Evolutionary conservation across 2,888 invertebrate genomes (phyloP).

Genomic region (Stratiomys singularior): DNA sequence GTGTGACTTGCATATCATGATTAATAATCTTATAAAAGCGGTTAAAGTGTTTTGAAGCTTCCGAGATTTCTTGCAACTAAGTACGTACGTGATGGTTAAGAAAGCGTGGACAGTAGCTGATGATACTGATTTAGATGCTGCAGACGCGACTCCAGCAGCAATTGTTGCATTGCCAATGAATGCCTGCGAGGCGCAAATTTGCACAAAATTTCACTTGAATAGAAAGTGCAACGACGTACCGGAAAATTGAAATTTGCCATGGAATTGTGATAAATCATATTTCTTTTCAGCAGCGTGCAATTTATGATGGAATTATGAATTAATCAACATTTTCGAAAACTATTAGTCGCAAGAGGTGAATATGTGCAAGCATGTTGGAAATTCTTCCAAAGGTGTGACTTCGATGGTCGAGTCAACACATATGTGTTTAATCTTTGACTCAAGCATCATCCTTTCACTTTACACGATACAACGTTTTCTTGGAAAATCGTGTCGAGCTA

Average conservation of each 20-base stretch:
- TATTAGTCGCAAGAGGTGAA: not conserved
- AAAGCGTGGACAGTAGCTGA: constrained; percentile 6
- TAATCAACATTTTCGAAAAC: constrained; percentile 5
- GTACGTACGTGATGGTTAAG: not conserved
- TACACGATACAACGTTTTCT: not conserved
- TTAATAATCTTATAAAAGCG: constrained; percentile 23
- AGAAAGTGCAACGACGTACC: constrained; percentile 32
- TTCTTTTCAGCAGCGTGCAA: not conserved
- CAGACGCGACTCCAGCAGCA: too few species aligned
- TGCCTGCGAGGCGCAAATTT: not conserved
- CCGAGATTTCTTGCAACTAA: not conserved
- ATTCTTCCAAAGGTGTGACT: too few species aligned
- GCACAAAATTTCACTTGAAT: constrained; percentile 26
- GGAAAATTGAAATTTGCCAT: not conserved
- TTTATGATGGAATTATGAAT: constrained; percentile 32
- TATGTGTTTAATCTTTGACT: not conserved
- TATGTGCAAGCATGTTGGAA: not conserved
- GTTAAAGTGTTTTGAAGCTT: not conserved
- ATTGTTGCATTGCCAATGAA: not conserved
- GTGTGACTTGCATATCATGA: constrained; percentile 41
- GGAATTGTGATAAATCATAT: not conserved
- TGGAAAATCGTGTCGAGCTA: too few species aligned
- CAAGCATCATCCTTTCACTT: not conserved
- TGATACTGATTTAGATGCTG: too few species aligned
- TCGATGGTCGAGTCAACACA: not conserved